Percentiles rank a stretch among this genome's conserved stretches.
Evolutionary conservation across 2,797 vertebrate genomes (phyloP).

Genomic region (Cryptoprocta ferox): DNA sequence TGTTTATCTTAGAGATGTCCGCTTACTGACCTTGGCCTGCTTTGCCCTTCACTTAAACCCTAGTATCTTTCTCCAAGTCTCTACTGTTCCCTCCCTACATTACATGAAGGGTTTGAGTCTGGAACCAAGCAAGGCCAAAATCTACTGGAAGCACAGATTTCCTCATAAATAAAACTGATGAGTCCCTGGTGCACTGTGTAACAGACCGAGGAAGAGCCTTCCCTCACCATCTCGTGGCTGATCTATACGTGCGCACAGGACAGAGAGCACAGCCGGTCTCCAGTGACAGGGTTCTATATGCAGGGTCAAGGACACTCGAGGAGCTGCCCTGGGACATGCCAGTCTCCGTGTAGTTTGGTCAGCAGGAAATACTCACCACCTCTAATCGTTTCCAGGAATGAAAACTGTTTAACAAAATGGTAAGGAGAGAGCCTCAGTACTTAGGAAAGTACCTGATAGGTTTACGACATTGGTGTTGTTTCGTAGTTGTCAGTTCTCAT

Average conservation of each 20-base stretch:
- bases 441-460: not conserved
- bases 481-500: not conserved
- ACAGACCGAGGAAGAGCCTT: not conserved
- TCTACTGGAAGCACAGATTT: not conserved
- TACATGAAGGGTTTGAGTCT: not conserved
- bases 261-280: not conserved
- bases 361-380: not conserved
- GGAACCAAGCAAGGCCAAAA: slow-evolving; percentile 43
- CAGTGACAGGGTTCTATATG: too few species aligned
- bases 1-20: not conserved
- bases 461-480: not conserved
- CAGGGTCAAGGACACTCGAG: fast-evolving
- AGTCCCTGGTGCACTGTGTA: not conserved
- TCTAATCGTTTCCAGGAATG: not conserved
- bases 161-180: not conserved
- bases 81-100: not conserved
- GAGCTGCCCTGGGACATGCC: not conserved
- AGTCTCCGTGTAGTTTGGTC: not conserved
- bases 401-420: not conserved
- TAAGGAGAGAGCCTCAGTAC: not conserved
- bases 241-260: fast-evolving
- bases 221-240: fast-evolving
- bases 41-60: slow-evolving; percentile 6
- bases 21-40: slow-evolving; percentile 11
- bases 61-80: not conserved